A percentile compares a stretch with the other conserved stretches of the same genome.
These are phyloP conservation scores for Liolophura sinensis DNA, from an alignment of 1,140 invertebrate species.

Conservation along the genomic window DNA sequence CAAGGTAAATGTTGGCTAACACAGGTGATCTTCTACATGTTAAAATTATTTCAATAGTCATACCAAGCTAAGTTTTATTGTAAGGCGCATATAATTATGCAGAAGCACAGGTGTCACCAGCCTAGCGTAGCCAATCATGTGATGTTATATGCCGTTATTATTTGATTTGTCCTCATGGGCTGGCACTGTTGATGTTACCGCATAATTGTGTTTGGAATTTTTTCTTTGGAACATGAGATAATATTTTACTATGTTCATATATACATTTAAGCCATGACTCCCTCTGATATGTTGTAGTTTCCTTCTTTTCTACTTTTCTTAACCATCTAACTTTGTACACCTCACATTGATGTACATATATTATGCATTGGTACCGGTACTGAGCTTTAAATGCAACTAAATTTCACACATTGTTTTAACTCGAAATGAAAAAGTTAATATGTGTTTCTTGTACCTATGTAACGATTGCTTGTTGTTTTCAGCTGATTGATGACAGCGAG, in stretches of 20 bases:
- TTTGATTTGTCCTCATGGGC: no score
- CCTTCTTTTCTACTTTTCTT: no score
- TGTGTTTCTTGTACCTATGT: background rate
- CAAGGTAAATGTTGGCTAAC: slow-evolving; percentile 32
- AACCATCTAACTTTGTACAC: background rate
- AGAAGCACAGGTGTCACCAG: no score
- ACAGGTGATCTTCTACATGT: background rate
- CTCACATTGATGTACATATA: background rate
- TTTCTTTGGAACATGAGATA: background rate
- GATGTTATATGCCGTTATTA: no score
- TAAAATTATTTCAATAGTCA: background rate
- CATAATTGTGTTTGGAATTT: no score
- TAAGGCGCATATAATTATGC: background rate
- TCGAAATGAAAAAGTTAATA: background rate
- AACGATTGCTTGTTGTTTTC: slow-evolving; percentile 10
- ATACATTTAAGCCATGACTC: background rate
- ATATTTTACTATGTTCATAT: background rate
- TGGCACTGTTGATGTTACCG: no score
- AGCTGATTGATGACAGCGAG: slow-evolving; percentile 55
- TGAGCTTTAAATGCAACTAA: background rate
- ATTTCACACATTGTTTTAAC: background rate
- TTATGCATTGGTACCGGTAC: background rate
- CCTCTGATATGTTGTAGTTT: background rate
- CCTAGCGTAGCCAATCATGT: no score
- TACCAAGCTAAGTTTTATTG: background rate